Evolutionary conservation across 2,888 invertebrate genomes (phyloP), one percentile per base, ranked within the genome.

Genomic region (Polyploca ridens): DNA sequence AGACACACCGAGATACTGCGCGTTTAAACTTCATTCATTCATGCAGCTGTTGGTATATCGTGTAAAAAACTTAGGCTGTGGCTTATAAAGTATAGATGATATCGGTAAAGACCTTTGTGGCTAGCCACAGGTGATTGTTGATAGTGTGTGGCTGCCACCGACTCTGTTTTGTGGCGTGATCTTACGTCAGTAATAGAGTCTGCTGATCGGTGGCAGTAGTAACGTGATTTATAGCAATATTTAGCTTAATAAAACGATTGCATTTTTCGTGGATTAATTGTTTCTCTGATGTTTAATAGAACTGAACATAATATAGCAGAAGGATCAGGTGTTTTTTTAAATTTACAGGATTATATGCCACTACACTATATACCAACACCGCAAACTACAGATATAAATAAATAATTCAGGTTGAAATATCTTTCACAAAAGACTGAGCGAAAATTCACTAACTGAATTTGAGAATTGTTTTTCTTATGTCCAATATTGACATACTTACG

Each of bases 1-100:
- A 97, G 99, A 87, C 98, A 98, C 81, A 96, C 99, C 63, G 99
- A 99, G 94, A 99, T 99, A 81, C 95, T 99, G 75, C 95, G 99
- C 86, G 99, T 99, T 76, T 99, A 96, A 72, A 66, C 7, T 41
- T 11, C 27, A 19, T 64, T 62, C 57, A 38, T 38, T 19, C 58
- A 0, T 35, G 58, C 49, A 19, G 58, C n/a, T 49, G 54, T 19
- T 46, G 46, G 46, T 46, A 46, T 46, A n/a, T 5, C n/a, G 46
- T 46, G 46, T n/a, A 46, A n/a, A 13, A 13, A 41, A 13, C 1
- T 7, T 10, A 38, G 11, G 13, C n/a, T 16, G 49, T 16, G 54
- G 19, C 54, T 54, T 19, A 6, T 3, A 13, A 41, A 46, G n/a
- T 5, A n/a, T 46, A 5, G 5, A 7, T n/a, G n/a, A 46, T n/a